Evolutionary conservation across 2,888 invertebrate genomes (phyloP).

Genomic region (Deroplatys truncata): DNA sequence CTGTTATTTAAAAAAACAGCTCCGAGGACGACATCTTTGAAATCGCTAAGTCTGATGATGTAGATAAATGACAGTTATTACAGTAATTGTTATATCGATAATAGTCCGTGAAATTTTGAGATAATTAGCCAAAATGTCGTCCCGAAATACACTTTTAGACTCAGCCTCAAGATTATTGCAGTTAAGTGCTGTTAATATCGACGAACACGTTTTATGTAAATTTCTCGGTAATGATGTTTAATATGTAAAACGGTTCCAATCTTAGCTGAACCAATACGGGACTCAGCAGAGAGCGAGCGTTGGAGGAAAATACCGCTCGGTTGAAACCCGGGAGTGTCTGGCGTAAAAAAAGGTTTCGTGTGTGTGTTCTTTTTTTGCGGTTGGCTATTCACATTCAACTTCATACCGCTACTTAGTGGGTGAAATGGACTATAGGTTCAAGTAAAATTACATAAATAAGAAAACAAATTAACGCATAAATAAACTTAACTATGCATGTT

Average conservation of each 20-base stretch:
- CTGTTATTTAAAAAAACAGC: background rate
- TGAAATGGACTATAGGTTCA: too few relatives aligned
- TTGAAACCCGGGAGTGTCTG: background rate
- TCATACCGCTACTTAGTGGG: too few relatives aligned
- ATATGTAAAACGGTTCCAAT: background rate
- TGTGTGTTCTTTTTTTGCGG: background rate
- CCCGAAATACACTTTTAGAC: background rate
- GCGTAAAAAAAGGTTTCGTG: background rate
- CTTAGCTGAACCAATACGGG: background rate
- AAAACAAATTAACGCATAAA: too few relatives aligned
- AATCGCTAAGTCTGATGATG: background rate
- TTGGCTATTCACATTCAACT: too few relatives aligned
- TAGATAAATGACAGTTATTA: background rate
- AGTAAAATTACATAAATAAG: too few relatives aligned
- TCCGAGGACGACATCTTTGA: background rate
- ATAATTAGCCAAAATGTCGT: background rate
- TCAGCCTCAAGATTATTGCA: background rate
- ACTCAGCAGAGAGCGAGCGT: background rate
- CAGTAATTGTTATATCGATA: background rate
- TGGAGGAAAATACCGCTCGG: background rate
- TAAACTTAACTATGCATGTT: too few relatives aligned
- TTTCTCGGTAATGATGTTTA: background rate
- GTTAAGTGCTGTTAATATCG: background rate
- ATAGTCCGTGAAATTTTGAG: background rate
- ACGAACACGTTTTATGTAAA: background rate